Conservation (phyloP, 2,888 invertebrate species). For the Scaeva pyrastri region DNA sequence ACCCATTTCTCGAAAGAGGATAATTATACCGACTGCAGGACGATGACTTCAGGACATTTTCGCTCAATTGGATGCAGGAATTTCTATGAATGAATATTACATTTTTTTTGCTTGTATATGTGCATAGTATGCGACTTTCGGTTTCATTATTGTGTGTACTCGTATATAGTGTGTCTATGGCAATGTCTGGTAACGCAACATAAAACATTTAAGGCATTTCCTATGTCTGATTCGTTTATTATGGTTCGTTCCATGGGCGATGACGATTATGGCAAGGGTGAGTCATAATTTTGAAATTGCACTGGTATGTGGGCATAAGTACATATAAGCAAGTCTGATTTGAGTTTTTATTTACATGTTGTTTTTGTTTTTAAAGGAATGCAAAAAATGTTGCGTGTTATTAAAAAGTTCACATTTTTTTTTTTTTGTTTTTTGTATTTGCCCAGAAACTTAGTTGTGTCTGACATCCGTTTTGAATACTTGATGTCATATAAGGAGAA, state of each 20-base stretch:
- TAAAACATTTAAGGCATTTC: neutral
- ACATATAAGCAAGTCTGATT: neutral
- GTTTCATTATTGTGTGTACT: conserved; percentile 8
- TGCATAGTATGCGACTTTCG: conserved; percentile 15
- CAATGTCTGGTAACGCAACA: neutral
- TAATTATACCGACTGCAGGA: conserved; percentile 40
- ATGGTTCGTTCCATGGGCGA: neutral
- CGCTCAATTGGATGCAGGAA: conserved; percentile 40
- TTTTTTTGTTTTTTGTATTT: too few species aligned
- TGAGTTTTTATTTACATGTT: neutral
- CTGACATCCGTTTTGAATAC: conserved; percentile 61
- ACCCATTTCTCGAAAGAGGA: conserved; percentile 45
- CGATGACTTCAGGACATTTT: conserved; percentile 40
- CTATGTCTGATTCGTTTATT: neutral
- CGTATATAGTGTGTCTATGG: neutral
- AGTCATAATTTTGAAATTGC: neutral
- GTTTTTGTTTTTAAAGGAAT: conserved; percentile 19
- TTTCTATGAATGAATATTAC: conserved; percentile 18
- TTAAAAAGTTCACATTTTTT: conserved; percentile 61
- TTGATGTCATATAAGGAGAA: conserved; percentile 48
- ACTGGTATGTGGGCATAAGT: neutral
- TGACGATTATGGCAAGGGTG: neutral
- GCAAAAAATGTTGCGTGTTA: conserved; percentile 70
- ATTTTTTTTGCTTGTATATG: neutral
- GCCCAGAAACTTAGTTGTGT: conserved; percentile 33